phyloP scores from a whole-genome alignment of 2,113 vertebrate genomes.

The Callorhinus ursinus region DNA sequence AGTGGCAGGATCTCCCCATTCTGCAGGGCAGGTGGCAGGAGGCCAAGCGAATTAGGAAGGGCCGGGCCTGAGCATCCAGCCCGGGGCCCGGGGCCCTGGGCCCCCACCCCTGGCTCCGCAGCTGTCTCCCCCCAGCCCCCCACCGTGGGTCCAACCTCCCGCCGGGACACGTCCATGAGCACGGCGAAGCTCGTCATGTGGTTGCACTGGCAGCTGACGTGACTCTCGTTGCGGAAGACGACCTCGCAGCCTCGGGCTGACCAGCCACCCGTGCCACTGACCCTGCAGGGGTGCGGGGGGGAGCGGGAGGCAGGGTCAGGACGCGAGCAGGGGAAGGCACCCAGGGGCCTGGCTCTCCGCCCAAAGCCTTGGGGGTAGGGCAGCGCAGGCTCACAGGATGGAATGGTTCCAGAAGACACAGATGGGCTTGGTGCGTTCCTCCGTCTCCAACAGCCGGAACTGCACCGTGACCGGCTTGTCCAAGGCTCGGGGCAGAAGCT shows the following conservation, averaged over 20 bases:
- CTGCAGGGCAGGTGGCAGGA: constrained; percentile 77
- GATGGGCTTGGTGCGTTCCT: constrained; percentile 97
- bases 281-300: background rate
- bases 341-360: background rate
- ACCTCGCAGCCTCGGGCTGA: constrained; percentile 96
- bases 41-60: background rate
- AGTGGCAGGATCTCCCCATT: constrained; percentile 95
- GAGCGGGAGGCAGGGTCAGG: background rate
- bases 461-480: constrained; percentile 95
- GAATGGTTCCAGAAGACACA: constrained; percentile 99
- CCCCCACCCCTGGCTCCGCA: background rate
- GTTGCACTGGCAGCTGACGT: constrained; percentile 97
- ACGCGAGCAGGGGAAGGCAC: no score
- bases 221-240: constrained; percentile 93
- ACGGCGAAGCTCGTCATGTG: constrained; percentile 97
- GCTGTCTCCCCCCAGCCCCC: fast-evolving
- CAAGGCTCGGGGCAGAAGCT: constrained; percentile 85
- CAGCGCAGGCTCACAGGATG: constrained; percentile 89
- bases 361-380: background rate
- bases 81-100: background rate
- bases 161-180: constrained; percentile 95
- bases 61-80: background rate
- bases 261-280: constrained; percentile 90
- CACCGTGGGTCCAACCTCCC: constrained; percentile 87
- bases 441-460: constrained; percentile 94